Base-by-base conservation (phyloP, 2,888 invertebrate species). In the Drosophila atroscutellata region DNA sequence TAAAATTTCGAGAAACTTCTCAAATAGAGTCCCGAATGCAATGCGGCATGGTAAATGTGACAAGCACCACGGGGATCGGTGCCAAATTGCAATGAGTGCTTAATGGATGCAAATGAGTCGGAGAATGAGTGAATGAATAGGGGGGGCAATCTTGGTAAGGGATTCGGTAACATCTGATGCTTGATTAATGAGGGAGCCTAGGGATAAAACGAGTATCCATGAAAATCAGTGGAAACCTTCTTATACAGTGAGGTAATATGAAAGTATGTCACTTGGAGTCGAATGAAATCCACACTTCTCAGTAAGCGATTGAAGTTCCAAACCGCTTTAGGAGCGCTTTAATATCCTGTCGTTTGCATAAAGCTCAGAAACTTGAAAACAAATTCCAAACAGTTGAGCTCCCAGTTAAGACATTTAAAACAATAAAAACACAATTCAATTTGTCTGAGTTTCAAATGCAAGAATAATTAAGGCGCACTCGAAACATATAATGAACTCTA, bases 1-100 rank as follows among this genome's bases (percentile, higher is more conserved):
- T 83, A 83, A 86, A 84, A 83, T 58, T 62, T 59, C 57, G 56
- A 36, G n/a, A 58, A 86, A 74, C 50, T 80, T 74, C 47, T 58
- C 70, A 51, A 71, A 67, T 59, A 67, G 70, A 77, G 64, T 60
- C 56, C 39, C 50, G 55, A 36, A 68, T 63, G 63, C 72, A 73
- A 47, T 80, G 71, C 84, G 77, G 69, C 73, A 36, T 67, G 61
- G 37, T 42, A 62, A 64, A 66, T 57, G 63, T 60, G 55, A 45
- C 51, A 62, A 45, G 54, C 47, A 37, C 58, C 55, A 69, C 42
- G 61, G 69, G 64, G 69, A 74, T n/a, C 80, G 61, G 75, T 56
- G 47, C 80, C 52, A 68, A 61, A 77, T 79, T 59, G 37, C 45
- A 59, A 59, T 52, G 61, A 62, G 69, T 79, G 32, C 59, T 37